These are phyloP conservation scores for Ciona savignyi DNA, from an alignment of 23 tunicate genomes.

Conservation along the genomic window DNA sequence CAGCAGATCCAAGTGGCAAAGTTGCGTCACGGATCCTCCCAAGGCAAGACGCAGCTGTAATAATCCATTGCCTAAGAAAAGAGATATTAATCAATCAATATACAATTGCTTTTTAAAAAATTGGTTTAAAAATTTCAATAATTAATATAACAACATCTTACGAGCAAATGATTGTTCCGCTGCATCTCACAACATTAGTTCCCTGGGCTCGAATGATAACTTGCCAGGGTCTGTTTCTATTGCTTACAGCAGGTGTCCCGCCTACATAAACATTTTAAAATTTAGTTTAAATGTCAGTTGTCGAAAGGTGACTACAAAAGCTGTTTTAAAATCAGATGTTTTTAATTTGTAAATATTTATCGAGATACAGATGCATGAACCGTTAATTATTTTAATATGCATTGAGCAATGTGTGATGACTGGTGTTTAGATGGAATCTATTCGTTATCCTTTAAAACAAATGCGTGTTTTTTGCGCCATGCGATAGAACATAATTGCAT, in stretches of 20 bases:
- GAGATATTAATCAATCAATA: no score
- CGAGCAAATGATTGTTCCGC: slow-evolving; percentile 72
- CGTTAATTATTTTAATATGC: no score
- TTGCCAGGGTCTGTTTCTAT: slow-evolving; percentile 71
- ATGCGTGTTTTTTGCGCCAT: not conserved
- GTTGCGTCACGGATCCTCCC: slow-evolving; percentile 9
- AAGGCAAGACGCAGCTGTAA: slow-evolving; percentile 76
- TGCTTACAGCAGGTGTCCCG: slow-evolving; percentile 7
- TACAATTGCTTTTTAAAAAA: not conserved
- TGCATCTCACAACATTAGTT: slow-evolving; percentile 29
- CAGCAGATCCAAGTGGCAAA: slow-evolving; percentile 4
- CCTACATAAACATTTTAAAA: slow-evolving; percentile 24
- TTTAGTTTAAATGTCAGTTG: not conserved
- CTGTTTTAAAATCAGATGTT: not conserved
- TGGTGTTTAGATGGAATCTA: not conserved
- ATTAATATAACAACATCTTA: slow-evolving; percentile 6
- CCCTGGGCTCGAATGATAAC: slow-evolving; percentile 48
- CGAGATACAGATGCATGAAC: no score
- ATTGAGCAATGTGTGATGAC: no score
- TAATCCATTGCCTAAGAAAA: slow-evolving; percentile 68
- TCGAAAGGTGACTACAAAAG: not conserved
- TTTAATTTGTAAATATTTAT: no score
- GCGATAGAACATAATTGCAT: no score
- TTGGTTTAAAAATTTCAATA: not conserved
- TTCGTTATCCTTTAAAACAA: not conserved